Evolutionary conservation across 2,113 vertebrate species (phyloP).

Genomic region (Chaetorhynchus papuensis): DNA sequence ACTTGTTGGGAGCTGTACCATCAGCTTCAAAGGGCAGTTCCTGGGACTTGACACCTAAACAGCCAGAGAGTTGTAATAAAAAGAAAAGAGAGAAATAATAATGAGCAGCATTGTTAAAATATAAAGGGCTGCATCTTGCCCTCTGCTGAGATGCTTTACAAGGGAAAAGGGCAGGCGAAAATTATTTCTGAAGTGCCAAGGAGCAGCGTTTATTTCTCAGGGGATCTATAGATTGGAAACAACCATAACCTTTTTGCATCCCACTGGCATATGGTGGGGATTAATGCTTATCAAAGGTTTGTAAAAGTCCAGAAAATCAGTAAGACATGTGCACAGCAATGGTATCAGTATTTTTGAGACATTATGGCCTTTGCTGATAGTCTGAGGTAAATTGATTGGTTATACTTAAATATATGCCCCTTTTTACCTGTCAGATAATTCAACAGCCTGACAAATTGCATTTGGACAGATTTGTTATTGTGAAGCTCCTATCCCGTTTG

Average conservation of each 20-base stretch:
- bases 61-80: neutral
- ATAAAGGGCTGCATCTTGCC: conserved; percentile 25
- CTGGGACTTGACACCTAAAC: conserved; percentile 10
- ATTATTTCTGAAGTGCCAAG: neutral
- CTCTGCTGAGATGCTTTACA: conserved; percentile 24
- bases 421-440: neutral
- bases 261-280: neutral
- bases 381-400: neutral
- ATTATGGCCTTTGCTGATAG: neutral
- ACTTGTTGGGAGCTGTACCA: neutral
- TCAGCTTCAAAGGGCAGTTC: conserved; percentile 18
- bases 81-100: conserved; percentile 40
- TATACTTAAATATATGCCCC: neutral
- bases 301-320: neutral
- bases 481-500: neutral
- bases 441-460: neutral
- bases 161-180: conserved; percentile 32
- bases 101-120: conserved; percentile 32
- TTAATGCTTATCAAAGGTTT: neutral
- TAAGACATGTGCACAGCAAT: neutral
- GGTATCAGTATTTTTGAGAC: neutral
- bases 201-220: neutral
- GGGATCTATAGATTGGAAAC: neutral
- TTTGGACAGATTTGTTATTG: neutral
- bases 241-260: neutral